phyloP scores from a whole-genome alignment of 2,888 invertebrate species.

The Pilophorus perplexus region DNA sequence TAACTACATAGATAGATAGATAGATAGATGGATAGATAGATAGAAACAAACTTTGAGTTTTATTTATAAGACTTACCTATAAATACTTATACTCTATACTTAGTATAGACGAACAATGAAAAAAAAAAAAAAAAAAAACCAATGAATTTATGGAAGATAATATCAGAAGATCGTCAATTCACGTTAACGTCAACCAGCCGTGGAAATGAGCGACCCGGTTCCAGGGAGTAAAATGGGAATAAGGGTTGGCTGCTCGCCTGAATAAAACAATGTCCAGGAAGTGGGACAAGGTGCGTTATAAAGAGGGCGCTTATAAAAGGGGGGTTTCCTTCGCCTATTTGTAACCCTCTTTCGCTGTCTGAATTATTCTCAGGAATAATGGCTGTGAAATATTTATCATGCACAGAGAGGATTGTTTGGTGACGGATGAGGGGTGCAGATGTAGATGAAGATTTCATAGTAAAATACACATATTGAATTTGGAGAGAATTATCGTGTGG shows the following conservation, averaged over 20 bases:
- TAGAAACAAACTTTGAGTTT: no score
- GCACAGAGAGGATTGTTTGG: no score
- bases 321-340: slow-evolving; percentile 7
- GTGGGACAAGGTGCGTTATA: slow-evolving; percentile 17
- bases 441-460: no score
- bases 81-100: no score
- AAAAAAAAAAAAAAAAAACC: background rate
- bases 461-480: no score
- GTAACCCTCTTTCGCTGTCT: no score
- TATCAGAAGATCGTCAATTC: background rate
- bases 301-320: slow-evolving; percentile 5
- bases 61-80: no score
- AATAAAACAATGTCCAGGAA: slow-evolving; percentile 38
- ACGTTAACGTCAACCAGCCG: background rate
- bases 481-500: no score
- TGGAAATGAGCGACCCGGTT: background rate
- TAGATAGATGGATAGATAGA: no score
- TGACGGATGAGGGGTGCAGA: no score
- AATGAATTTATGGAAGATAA: background rate
- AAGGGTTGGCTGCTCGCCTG: slow-evolving; percentile 25
- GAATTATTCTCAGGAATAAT: slow-evolving; percentile 30
- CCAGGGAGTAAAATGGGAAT: background rate
- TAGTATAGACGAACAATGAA: background rate
- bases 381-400: no score
- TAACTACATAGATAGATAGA: no score